Base-by-base conservation (phyloP, 1,140 invertebrate genomes). In the Bombus cullumanus region DNA sequence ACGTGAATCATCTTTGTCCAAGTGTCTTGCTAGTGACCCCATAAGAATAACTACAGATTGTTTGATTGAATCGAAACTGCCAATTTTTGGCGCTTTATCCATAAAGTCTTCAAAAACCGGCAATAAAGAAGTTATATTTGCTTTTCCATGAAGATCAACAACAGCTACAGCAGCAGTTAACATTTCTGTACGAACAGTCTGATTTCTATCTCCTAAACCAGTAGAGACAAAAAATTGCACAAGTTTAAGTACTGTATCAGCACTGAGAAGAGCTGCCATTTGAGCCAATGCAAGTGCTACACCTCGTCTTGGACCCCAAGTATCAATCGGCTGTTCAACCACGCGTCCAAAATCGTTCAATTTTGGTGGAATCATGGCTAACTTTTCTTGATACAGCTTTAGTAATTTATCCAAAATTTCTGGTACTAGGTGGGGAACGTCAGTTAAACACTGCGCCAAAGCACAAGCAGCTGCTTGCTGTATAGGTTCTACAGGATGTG, bases 11-110 rank as follows among this genome's bases (percentile, higher is more conserved):
- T 98, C 97, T 76, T 97, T 98, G 85, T 99, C 98, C 88, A 99
- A 97, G 96, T 99, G 99, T 62, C 98, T 96, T 3, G 99, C 99
- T 86, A 99, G 96, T 0, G 98, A 98, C 28, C 99, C 99, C 97
- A 99, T 99, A 15, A 99, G 95, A 91, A 99, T 98, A 53, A 99
- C 98, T 66, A 99, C 98, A 89, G 98, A 98, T 93, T 99, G 98
- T 66, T 99, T 97, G 43, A 99, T 98, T 12, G 97, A 97, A 95
- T 99, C 99, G 94, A 97, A 99, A 86, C 97, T 97, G n/a, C 98
- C 97, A 1, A 97, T 98, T 93, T 98, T 98, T 18, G 98, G 98
- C 9, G 98, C 98, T 93, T 97, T 97, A 92, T 99, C 98, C 93
- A 99, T 96, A 92, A 99, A 98, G 47, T 98, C 96, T 93, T 99